These are phyloP conservation scores for Yasuhikotakia modesta DNA, from an alignment of 2,797 vertebrate species.

Conservation along the genomic window DNA sequence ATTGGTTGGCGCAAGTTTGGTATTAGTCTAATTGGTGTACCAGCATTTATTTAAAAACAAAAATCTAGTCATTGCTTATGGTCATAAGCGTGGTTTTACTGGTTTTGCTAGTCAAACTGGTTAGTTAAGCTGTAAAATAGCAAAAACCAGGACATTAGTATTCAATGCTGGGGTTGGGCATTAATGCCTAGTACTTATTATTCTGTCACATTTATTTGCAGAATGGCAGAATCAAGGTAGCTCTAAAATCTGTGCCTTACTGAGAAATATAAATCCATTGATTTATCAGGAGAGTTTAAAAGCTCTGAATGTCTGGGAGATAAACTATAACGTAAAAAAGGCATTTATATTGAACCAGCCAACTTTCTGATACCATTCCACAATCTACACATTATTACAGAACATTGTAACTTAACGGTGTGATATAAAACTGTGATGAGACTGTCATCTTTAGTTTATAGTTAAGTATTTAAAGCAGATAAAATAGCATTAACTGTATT, in stretches of 20 bases:
- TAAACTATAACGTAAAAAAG: background rate
- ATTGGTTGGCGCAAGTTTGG: background rate
- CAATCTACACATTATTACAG: background rate
- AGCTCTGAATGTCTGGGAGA: background rate
- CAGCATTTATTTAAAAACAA: background rate
- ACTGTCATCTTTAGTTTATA: background rate
- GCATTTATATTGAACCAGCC: background rate
- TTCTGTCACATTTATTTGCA: constrained; percentile 1
- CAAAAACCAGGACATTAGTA: too few relatives aligned
- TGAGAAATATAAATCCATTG: background rate
- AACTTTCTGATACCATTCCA: background rate
- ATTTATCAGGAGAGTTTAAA: background rate
- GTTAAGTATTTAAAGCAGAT: constrained; percentile 3
- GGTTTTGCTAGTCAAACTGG: background rate
- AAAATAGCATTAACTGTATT: background rate
- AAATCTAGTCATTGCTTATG: background rate
- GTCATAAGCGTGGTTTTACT: background rate
- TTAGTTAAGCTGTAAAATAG: background rate
- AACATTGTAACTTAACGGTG: background rate
- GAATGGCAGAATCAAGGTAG: background rate
- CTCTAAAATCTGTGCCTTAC: background rate
- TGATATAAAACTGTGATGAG: background rate
- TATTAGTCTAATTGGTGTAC: background rate
- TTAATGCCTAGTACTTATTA: constrained; percentile 22
- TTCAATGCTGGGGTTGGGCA: background rate